These are phyloP conservation scores for Aphelocoma californica DNA, from an alignment of 2,797 vertebrate genomes.

Conservation along the genomic window DNA sequence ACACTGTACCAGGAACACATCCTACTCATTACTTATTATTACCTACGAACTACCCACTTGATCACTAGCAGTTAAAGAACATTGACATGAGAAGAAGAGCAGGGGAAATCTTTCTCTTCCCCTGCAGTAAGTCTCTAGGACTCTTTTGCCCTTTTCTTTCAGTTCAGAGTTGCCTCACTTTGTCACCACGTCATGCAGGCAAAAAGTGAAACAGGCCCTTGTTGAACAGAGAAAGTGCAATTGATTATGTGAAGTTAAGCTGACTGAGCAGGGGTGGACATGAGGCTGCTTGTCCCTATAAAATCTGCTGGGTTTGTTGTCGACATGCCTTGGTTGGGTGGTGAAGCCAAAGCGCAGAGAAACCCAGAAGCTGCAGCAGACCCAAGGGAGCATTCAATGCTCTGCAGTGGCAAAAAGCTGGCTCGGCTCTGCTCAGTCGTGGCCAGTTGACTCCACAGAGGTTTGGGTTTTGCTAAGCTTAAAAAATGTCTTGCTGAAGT, in stretches of 20 bases:
- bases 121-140: background rate
- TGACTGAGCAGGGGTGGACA: fast-evolving
- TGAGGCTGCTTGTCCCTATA: background rate
- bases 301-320: background rate
- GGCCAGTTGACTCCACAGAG: background rate
- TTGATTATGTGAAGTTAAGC: background rate
- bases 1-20: fast-evolving
- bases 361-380: background rate
- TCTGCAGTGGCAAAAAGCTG: background rate
- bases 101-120: no score
- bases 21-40: background rate
- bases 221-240: background rate
- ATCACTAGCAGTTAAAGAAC: background rate
- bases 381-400: fast-evolving
- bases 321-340: no score
- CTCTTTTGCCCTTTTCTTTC: background rate
- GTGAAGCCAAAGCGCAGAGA: background rate
- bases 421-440: fast-evolving
- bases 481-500: background rate
- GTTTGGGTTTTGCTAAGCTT: background rate
- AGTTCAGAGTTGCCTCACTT: background rate
- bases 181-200: fast-evolving
- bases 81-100: background rate
- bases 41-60: background rate
- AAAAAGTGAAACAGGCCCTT: background rate